phyloP scores from a whole-genome alignment of 2,797 vertebrate genomes.

The Anguilla anguilla region DNA sequence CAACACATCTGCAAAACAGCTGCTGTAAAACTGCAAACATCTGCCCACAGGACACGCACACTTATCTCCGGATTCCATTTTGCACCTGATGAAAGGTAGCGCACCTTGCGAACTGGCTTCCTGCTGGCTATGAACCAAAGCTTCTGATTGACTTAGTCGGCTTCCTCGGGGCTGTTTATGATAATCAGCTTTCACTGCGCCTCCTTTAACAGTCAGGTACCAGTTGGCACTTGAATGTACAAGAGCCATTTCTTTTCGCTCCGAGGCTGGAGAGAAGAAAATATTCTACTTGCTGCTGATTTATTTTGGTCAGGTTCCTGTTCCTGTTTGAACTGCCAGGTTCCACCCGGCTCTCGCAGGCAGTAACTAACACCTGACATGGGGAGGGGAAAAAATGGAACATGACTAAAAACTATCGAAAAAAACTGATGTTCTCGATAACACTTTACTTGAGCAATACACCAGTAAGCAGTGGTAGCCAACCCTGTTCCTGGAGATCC shows the following conservation, averaged over 20 bases:
- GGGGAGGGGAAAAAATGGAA: not conserved
- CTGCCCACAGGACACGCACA: not conserved
- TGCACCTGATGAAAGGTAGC: not conserved
- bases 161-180: not conserved
- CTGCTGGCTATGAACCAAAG: not conserved
- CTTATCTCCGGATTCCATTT: not conserved
- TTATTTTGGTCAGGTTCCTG: not conserved
- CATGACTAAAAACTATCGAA: not conserved
- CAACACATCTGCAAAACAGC: not conserved
- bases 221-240: not conserved
- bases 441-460: not conserved
- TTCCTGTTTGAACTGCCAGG: not conserved
- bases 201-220: not conserved
- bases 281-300: not conserved
- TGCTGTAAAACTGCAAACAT: not conserved
- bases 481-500: no score
- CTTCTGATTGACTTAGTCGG: not conserved
- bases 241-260: not conserved
- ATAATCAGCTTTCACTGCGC: not conserved
- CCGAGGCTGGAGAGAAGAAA: not conserved
- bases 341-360: not conserved
- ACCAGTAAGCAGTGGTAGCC: not conserved
- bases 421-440: not conserved
- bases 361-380: not conserved
- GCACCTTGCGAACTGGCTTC: not conserved